phyloP scores from a whole-genome alignment of 2,113 vertebrate genomes.

The Sylvietta virens region DNA sequence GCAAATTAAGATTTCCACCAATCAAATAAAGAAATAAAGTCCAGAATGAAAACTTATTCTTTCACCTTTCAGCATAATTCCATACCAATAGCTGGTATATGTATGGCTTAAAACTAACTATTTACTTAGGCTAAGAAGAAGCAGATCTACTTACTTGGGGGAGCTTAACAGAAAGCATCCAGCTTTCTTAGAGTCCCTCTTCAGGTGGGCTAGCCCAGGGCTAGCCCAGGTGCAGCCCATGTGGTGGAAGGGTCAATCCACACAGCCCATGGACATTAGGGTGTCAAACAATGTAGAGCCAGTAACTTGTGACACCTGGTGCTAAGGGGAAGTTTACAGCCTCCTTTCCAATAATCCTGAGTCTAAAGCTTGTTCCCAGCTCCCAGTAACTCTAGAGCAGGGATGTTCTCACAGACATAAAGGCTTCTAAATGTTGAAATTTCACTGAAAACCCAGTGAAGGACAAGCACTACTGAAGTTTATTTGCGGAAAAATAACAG shows the following conservation, averaged over 20 bases:
- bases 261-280: not conserved
- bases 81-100: not conserved
- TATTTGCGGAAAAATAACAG: not conserved
- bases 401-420: not conserved
- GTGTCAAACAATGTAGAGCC: not conserved
- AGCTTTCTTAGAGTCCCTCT: not conserved
- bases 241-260: not conserved
- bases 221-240: not conserved
- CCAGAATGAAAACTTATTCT: not conserved
- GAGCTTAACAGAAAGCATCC: not conserved
- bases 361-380: not conserved
- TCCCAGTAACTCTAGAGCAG: not conserved
- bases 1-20: not conserved
- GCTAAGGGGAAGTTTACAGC: not conserved
- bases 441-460: not conserved
- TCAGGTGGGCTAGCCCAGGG: rapidly evolving
- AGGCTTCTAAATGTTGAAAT: not conserved
- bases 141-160: not conserved
- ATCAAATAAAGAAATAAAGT: not conserved
- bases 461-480: not conserved
- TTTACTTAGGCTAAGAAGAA: rapidly evolving
- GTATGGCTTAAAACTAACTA: not conserved
- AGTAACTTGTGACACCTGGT: not conserved
- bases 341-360: not conserved
- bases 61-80: not conserved